Percentiles rank a stretch among this genome's conserved stretches.
These are phyloP conservation scores for Dasypus novemcinctus DNA, from an alignment of 2,113 vertebrate species.

Conservation along the genomic window DNA sequence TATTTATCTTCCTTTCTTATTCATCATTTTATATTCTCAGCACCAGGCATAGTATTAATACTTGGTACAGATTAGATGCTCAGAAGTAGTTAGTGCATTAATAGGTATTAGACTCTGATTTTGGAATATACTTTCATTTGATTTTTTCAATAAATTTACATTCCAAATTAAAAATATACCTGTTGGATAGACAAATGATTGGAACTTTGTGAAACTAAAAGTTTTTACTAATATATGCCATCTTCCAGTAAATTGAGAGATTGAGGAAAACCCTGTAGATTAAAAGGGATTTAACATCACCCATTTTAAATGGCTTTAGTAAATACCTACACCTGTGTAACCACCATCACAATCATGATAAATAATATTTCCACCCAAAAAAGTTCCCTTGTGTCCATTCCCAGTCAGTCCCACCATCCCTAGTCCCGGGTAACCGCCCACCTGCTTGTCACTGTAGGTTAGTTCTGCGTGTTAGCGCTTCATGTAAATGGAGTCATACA, in stretches of 20 bases:
- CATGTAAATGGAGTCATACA: no score
- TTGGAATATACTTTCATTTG: background rate
- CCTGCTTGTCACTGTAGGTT: no score
- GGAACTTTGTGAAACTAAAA: background rate
- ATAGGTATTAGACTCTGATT: background rate
- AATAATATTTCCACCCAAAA: no score
- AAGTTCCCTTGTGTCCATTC: no score
- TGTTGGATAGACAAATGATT: background rate
- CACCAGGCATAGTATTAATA: background rate
- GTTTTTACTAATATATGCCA: background rate
- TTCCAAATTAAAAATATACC: slow-evolving; percentile 18
- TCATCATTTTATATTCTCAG: background rate
- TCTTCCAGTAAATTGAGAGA: background rate
- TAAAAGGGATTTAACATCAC: background rate
- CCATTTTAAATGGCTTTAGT: no score
- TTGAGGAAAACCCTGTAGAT: background rate
- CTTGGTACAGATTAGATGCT: background rate
- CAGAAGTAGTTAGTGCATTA: background rate
- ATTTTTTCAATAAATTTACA: background rate
- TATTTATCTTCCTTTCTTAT: background rate
- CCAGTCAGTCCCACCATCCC: no score
- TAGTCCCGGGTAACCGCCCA: no score
- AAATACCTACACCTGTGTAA: no score
- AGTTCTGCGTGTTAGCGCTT: no score
- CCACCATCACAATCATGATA: no score